A percentile compares a stretch with the other conserved stretches of the same genome.
phyloP scores from a whole-genome alignment of 2,888 invertebrate species.

The Agrochola lota region DNA sequence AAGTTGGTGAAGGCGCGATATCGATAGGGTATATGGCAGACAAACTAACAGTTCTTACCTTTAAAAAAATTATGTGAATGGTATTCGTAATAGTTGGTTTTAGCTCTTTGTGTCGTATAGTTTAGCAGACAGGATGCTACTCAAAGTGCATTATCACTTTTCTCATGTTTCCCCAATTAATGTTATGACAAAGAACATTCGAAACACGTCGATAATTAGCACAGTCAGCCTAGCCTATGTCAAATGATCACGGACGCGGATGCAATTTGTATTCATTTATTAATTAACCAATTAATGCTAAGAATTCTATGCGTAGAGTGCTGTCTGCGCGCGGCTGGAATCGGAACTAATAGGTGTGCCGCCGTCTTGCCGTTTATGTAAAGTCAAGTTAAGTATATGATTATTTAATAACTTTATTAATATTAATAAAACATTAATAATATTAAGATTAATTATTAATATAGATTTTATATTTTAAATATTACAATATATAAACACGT shows the following conservation, averaged over 20 bases:
- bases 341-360: too few species aligned
- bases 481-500: too few species aligned
- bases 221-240: neutral
- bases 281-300: slow-evolving; percentile 19
- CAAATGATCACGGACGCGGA: slow-evolving; percentile 14
- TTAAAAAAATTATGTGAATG: too few species aligned
- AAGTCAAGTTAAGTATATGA: too few species aligned
- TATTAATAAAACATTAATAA: too few species aligned
- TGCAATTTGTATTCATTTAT: slow-evolving; percentile 4
- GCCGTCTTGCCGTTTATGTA: too few species aligned
- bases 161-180: neutral
- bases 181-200: slow-evolving; percentile 16
- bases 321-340: too few species aligned
- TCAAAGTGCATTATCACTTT: neutral
- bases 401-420: too few species aligned
- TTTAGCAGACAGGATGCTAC: too few species aligned
- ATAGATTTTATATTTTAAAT: too few species aligned
- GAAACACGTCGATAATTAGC: slow-evolving; percentile 2
- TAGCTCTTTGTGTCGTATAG: neutral
- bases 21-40: neutral
- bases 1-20: neutral
- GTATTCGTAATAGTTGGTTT: neutral
- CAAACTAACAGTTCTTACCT: neutral
- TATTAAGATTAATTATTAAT: too few species aligned
- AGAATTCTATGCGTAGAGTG: neutral